Evolutionary conservation across 2,888 invertebrate species (phyloP), one percentile per base, ranked within the genome.

Genomic region (Leptothorax acervorum): DNA sequence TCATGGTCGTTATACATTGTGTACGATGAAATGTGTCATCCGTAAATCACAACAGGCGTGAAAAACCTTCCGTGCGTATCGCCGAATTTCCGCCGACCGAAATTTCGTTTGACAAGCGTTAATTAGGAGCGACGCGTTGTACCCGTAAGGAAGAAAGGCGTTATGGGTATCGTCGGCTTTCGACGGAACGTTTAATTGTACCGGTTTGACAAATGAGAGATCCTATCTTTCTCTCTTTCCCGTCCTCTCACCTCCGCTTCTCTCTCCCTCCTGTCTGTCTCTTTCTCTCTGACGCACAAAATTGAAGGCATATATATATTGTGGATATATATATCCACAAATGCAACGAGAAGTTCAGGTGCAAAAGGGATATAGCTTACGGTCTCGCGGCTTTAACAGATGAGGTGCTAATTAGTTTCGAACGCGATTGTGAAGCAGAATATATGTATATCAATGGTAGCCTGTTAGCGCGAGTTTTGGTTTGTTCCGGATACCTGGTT

Each of bases 351-450:
- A 35, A 71, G 12, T 28, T 51, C 23, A 68, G 45, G 35, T 18
- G 45, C 28, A 62, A 71, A 62, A 53, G 70, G 63, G 70, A n/a
- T 48, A n/a, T 48, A 31, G 48, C 18, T 66, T 63, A 83, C 31
- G 51, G 57, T 57, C 18, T 63, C 79, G 55, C 63, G 63, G 74
- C 51, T 73, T 81, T 53, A 74, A 31, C 82, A 53, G 57, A 60
- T 66, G 68, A 82, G 74, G 70, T 85, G 79, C 86, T 90, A 91
- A 91, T 91, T 91, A 90, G 86, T 89, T 89, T 90, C 84, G 81
- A 84, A 83, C 82, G 60, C 79, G 82, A 89, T 88, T 90, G 88
- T 88, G 84, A 57, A 85, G 62, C 73, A 62, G 85, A 66, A 86
- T 85, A 83, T 89, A 78, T 78, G 86, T 85, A 83, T 89, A 78